Conservation (phyloP, 2,888 invertebrate genomes). For the Xestia ashworthii region DNA sequence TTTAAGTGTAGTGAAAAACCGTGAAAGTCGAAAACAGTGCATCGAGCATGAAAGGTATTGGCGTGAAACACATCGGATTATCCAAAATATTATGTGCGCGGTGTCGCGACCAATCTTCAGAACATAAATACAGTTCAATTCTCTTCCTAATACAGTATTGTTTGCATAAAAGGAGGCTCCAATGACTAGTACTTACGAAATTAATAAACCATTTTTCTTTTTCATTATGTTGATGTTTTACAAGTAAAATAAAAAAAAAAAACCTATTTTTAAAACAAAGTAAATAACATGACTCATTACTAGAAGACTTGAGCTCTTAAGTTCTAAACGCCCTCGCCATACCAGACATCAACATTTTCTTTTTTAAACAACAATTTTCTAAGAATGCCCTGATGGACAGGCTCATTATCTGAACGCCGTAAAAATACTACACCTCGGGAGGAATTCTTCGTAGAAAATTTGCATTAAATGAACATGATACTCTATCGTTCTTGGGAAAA, state of each 20-base stretch:
- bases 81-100: not conserved
- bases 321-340: not conserved
- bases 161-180: no score
- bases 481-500: slow-evolving; percentile 26
- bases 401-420: slow-evolving; percentile 52
- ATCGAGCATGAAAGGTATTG: not conserved
- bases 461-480: slow-evolving; percentile 53
- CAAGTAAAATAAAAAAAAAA: not conserved
- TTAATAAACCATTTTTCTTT: no score
- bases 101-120: not conserved
- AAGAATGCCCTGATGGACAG: slow-evolving; percentile 34
- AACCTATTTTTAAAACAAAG: not conserved
- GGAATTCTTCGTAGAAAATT: slow-evolving; percentile 48
- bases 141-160: no score
- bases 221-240: not conserved
- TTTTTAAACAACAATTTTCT: slow-evolving; percentile 20
- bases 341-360: slow-evolving; percentile 16
- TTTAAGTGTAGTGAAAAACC: no score
- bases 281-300: not conserved
- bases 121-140: not conserved
- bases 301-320: not conserved
- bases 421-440: slow-evolving; percentile 47
- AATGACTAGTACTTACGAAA: no score
- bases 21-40: no score
- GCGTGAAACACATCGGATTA: not conserved